phyloP scores from a whole-genome alignment of 2,888 invertebrate species.

The Tridacna crocea region DNA sequence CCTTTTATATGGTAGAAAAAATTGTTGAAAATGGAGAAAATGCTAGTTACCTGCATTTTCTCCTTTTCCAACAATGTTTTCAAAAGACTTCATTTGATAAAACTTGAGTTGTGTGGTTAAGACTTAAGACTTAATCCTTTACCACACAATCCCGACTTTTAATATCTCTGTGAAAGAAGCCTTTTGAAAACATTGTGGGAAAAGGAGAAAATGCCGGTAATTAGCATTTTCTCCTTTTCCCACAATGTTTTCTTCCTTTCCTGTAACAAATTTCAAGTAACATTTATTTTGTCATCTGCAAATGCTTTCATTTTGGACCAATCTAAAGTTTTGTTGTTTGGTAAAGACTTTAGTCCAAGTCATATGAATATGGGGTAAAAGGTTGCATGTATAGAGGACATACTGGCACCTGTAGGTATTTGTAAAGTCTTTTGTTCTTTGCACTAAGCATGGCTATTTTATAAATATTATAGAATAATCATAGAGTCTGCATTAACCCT shows the following conservation, averaged over 20 bases:
- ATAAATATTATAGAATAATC: no score
- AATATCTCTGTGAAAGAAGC: not conserved
- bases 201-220: constrained; percentile 1
- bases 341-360: not conserved
- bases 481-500: no score
- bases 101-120: no score
- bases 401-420: no score
- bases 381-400: no score
- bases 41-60: not conserved
- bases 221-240: not conserved
- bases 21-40: not conserved
- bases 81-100: no score
- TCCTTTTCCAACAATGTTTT: not conserved
- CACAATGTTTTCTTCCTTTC: not conserved
- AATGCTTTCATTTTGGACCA: not conserved
- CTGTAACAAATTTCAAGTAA: not conserved
- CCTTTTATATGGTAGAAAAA: not conserved
- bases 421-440: no score
- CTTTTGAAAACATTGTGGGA: constrained; percentile 11
- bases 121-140: not conserved
- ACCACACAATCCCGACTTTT: not conserved
- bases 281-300: not conserved
- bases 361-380: no score
- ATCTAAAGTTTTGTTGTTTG: not conserved
- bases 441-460: no score